Base-by-base conservation (phyloP, 2,113 vertebrate species). In the Neopipo cinnamomea region DNA sequence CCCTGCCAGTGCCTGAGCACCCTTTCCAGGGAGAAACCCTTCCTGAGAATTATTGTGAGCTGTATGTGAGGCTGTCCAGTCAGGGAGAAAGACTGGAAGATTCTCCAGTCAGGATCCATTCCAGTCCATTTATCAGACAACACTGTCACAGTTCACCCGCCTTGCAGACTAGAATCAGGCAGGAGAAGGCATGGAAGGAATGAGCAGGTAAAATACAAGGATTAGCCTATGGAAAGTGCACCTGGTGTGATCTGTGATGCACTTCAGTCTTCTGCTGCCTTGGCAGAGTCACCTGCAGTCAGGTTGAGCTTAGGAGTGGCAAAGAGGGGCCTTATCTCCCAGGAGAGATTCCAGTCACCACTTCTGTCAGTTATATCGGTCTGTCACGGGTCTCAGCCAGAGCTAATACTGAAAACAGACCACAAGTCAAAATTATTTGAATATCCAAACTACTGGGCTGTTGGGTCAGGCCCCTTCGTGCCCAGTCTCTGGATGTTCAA, bases 1-100 rank as follows among this genome's bases (percentile, higher is more conserved):
- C 8, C 18, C 33, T 82, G 0, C 70, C 62, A 15, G 0, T 1
- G 53, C 46, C 24, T 8, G 13, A 53, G 1, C 15, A 21, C 20
- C 12, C n/a, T 49, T 33, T n/a, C 47, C 47, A 35, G 8, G 47
- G 0, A 23, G 47, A 27, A 47, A 49, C 62, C 39, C 41, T 56
- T 76, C 11, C 21, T 76, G 55, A 37, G 39, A 75, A 6, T 41
- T 46, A 8, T 14, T 3, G 2, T 3, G 17, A 17, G n/a, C 14
- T 27, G 17, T 46, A 1, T 30, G 28, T 65, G 77, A 35, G 70
- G 21, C 30, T 68, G 24, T 20, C 27, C 33, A 14, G 30, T 23
- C 0, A 1, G 31, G 39, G 44, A 13, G 28, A n/a, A 44, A 33
- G 44, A 14, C 25, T 4, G 25, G 21, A 30, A 56, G 28, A 12